A percentile compares a stretch with the other conserved stretches of the same genome.
Evolutionary conservation across 2,113 vertebrate species (phyloP).

Genomic region (Oreochromis tanganicae): DNA sequence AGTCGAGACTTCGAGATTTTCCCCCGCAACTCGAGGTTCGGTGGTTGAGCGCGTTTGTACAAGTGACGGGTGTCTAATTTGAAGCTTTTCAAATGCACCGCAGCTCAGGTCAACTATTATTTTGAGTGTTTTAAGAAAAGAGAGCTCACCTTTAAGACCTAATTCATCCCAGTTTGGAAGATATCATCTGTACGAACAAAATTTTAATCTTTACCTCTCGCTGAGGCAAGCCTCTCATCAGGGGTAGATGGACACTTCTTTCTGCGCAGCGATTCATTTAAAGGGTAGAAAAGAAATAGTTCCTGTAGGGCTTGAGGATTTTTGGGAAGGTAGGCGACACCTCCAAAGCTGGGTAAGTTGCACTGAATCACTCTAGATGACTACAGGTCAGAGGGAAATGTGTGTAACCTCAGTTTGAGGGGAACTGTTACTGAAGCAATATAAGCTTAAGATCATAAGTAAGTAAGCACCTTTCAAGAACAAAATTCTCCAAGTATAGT

Average conservation of each 20-base stretch:
- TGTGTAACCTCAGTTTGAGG: not conserved
- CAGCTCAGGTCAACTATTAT: not conserved
- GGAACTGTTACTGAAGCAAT: not conserved
- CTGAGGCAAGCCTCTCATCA: not conserved
- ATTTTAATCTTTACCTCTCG: not conserved
- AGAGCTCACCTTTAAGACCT: not conserved
- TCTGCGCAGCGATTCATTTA: not conserved
- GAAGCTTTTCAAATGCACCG: not conserved
- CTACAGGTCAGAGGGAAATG: not conserved
- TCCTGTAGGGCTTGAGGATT: not conserved
- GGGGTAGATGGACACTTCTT: not conserved
- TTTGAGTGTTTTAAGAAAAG: not conserved
- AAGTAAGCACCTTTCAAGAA: not conserved
- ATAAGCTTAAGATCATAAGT: not conserved
- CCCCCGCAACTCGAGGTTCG: not conserved
- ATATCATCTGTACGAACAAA: not conserved
- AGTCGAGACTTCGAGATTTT: conserved; percentile 2
- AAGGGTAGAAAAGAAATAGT: not conserved
- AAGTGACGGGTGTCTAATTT: not conserved
- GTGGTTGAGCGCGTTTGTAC: not conserved
- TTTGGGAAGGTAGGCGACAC: not conserved
- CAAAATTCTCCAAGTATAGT: not conserved
- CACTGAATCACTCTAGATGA: not conserved
- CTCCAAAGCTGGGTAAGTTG: not conserved
- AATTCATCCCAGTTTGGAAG: not conserved